Base-by-base conservation (phyloP, 2,113 vertebrate genomes). In the Takifugu bimaculatus region DNA sequence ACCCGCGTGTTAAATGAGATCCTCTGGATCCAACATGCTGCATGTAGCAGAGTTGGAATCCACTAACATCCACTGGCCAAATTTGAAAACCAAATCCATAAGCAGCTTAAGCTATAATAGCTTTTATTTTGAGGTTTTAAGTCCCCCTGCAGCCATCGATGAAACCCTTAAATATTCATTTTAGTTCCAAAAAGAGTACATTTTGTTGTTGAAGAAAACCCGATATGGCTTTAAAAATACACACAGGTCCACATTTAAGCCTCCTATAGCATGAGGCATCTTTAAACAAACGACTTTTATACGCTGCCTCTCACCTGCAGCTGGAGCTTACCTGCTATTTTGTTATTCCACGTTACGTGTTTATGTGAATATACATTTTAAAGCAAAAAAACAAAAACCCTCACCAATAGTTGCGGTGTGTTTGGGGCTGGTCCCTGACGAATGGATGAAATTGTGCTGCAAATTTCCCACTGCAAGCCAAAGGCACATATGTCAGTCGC, bases 391-490 rank as follows among this genome's bases (percentile, higher is more conserved):
- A 35, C 1, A 35, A 35, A 35, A 6, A 35, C 5, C 74, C 91
- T 66, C 92, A 94, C 94, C 93, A 70, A 94, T 91, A 1, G 93
- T 93, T 56, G 92, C 87, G 0, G 91, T 89, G 82, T 94, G 93
- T 85, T 94, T 94, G 54, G 94, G 93, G 62, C 94, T 95, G 89
- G 89, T 88, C 69, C 90, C 86, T 64, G 87, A 92, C 49, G 94
- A 82, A 74, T 93, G 93, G 83, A 94, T 93, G 76, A 93, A 94
- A 85, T 94, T 94, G 87, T 95, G 93, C 67, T 95, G 93, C 80
- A 94, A 76, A 78, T 93, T 94, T 15, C 91, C 91, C 88, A 94
- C 94, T 96, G 91, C 32, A 85, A 88, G 58, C 69, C 28, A 85
- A 82, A 77, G 74, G 57, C 88, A 82, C 75, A 90, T 52, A 83